Evolutionary conservation across 2,797 vertebrate species (phyloP), one percentile per base, ranked within the genome.

Genomic region (Neoniphon sammara): DNA sequence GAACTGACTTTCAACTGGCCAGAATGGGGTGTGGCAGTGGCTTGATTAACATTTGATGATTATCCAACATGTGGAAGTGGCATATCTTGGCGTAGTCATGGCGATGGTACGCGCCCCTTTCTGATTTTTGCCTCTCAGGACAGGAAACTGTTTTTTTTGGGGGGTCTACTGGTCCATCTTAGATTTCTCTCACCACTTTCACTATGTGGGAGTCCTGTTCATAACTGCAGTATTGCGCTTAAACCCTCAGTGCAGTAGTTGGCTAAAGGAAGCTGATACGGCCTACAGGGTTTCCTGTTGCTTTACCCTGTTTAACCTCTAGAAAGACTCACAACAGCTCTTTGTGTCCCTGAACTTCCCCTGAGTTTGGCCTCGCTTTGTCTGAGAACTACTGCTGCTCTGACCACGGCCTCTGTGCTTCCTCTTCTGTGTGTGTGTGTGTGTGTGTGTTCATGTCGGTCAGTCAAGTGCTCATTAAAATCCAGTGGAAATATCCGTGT

Each of bases 291-390:
- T 64, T 70, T 34, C 58, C 39, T 66, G 36, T 70, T 62, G 10
- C 58, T 73, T 78, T 14, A 78, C 74, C 75, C 60, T 0, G 17
- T 50, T 87, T 80, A 59, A 80, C 66, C 70, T 81, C 62, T 52
- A 55, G 46, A 14, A 27, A 50, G 54, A 57, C 44, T 63, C 73
- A 74, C 73, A 85, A 62, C 76, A 73, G 79, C 69, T 75, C 67
- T 66, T 81, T 82, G 75, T 83, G 71, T 70, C 69, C 31, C 49
- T 34, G 30, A 66, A 70, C 70, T 44, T 78, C 64, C 67, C 66
- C 66, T 36, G 17, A 34, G 36, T 75, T 77, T 78, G 78, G 84
- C 80, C 70, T 77, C 73, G 70, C 74, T 83, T 81, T 70, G 81
- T 83, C 78, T 73, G 67, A 62, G 70, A 60, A 64, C 78, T 58